A percentile compares a stretch with the other conserved stretches of the same genome.
Evolutionary conservation across 2,888 invertebrate genomes (phyloP).

Genomic region (Mythimna impura): DNA sequence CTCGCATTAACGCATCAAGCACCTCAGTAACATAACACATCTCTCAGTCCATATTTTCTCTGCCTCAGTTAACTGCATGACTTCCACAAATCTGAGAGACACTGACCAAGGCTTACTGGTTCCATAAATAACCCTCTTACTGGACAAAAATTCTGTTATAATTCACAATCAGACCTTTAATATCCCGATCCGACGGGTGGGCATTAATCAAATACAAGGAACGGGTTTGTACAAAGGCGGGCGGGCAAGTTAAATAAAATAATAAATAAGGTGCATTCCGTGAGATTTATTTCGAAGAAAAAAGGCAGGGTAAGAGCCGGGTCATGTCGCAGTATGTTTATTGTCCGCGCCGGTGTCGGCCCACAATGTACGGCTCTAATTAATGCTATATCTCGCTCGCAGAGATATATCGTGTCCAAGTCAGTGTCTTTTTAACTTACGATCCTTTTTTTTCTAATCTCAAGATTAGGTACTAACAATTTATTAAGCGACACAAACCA

Average conservation of each 20-base stretch:
- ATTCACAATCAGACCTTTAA: conserved; percentile 86
- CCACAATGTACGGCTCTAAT: conserved; percentile 86
- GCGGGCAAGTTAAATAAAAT: conserved; percentile 88
- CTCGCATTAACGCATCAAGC: conserved; percentile 40
- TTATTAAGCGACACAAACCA: conserved; percentile 57
- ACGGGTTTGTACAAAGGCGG: conserved; percentile 87
- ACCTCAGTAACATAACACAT: conserved; percentile 30
- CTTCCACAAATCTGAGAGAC: conserved; percentile 68
- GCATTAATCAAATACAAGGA: conserved; percentile 88
- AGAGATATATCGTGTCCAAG: conserved; percentile 78
- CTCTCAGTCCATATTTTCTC: conserved; percentile 38
- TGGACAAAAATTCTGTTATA: conserved; percentile 83
- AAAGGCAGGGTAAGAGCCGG: conserved; percentile 85
- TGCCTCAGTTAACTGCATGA: conserved; percentile 43
- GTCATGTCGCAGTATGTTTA: conserved; percentile 87
- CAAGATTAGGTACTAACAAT: conserved; percentile 58
- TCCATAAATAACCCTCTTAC: conserved; percentile 87
- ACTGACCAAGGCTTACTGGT: conserved; percentile 73
- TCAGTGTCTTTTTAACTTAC: conserved; percentile 74
- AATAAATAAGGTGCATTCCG: conserved; percentile 88
- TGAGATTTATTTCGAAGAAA: conserved; percentile 90
- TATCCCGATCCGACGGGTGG: conserved; percentile 79
- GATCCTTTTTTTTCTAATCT: conserved; percentile 74
- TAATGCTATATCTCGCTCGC: conserved; percentile 82
- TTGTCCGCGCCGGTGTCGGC: conserved; percentile 80